Percentiles rank a stretch among this genome's conserved stretches.
Evolutionary conservation across 2,113 vertebrate species (phyloP).

Genomic region (Prunella fulvescens): DNA sequence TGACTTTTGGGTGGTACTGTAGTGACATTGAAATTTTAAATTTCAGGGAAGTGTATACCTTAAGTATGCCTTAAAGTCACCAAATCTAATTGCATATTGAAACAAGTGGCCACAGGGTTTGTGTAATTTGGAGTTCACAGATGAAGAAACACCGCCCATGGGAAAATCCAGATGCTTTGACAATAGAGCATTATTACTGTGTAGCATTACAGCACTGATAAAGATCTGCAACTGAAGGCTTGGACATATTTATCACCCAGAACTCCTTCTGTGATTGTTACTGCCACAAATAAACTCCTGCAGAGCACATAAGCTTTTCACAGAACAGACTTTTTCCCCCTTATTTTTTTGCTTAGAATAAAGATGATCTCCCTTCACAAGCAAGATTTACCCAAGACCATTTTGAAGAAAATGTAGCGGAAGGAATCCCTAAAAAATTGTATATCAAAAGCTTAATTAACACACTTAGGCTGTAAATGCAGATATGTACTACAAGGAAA

Average conservation of each 20-base stretch:
- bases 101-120: background rate
- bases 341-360: conserved; percentile 8
- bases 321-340: background rate
- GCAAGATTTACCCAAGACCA: conserved; percentile 9
- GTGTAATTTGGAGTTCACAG: background rate
- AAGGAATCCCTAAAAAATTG: conserved; percentile 59
- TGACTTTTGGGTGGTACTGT: background rate
- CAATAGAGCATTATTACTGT: background rate
- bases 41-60: background rate
- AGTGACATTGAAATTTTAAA: background rate
- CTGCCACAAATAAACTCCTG: conserved; percentile 42
- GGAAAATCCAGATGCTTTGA: conserved; percentile 13
- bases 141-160: background rate
- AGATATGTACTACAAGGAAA: conserved; percentile 35
- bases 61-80: background rate
- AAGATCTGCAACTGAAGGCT: conserved; percentile 7
- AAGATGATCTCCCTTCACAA: conserved; percentile 6
- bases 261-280: conserved; percentile 26
- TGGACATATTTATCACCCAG: conserved; percentile 26
- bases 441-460: conserved; percentile 41
- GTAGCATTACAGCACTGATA: background rate
- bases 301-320: conserved; percentile 29
- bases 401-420: conserved; percentile 32
- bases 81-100: background rate
- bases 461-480: conserved; percentile 37